These are phyloP conservation scores for Tokudaia muenninki DNA, from an alignment of 2,797 vertebrate genomes.

Conservation along the genomic window DNA sequence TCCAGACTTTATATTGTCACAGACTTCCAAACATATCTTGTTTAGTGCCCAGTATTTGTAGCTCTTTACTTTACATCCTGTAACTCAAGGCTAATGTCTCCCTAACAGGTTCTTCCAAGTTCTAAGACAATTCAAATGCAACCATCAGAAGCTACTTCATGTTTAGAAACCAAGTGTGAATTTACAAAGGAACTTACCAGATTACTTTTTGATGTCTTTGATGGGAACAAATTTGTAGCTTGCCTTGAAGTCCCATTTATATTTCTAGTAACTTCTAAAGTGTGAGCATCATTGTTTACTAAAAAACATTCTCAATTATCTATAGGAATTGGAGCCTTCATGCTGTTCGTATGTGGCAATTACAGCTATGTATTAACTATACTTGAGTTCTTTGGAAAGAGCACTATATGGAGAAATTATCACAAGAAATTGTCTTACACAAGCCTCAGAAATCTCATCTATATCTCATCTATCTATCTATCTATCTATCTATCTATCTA, in stretches of 20 bases:
- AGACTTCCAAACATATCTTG: neutral
- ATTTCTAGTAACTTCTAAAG: neutral
- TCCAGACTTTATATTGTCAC: neutral
- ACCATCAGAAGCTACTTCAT: neutral
- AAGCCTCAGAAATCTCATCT: neutral
- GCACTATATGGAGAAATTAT: neutral
- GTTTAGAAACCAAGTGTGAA: neutral
- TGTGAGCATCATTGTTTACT: neutral
- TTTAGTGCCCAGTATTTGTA: neutral
- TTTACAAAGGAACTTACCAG: constrained; percentile 22
- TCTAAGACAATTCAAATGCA: neutral
- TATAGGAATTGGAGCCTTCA: neutral
- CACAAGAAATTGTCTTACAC: neutral
- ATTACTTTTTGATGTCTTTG: constrained; percentile 49
- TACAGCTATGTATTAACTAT: neutral
- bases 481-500: too few relatives aligned
- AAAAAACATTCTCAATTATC: neutral
- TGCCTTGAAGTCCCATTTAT: neutral
- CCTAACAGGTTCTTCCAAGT: neutral
- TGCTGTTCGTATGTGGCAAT: neutral
- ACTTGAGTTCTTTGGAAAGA: neutral
- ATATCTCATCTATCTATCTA: too few relatives aligned
- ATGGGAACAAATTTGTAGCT: neutral
- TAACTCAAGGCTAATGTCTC: neutral
- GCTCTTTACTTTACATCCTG: neutral